Evolutionary conservation across 2,888 invertebrate genomes (phyloP).

Genomic region (Chironomus tentans): DNA sequence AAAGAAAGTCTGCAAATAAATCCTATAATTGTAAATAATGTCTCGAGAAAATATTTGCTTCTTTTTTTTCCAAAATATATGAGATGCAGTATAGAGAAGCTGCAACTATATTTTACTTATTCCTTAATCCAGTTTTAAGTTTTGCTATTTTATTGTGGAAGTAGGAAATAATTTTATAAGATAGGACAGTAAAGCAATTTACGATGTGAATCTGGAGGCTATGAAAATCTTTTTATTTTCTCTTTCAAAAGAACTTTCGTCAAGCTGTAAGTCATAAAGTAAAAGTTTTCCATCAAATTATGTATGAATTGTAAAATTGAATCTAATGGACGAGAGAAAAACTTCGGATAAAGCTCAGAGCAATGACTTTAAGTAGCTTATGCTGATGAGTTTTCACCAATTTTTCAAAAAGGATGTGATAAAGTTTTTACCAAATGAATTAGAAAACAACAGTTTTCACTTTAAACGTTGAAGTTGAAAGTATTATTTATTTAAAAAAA

Average conservation of each 20-base stretch:
- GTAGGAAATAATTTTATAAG: conserved; percentile 5
- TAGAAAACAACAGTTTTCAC: too few species aligned
- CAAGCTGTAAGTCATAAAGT: neutral
- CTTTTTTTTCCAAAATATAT: neutral
- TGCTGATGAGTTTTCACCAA: too few species aligned
- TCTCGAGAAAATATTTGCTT: neutral
- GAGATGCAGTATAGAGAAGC: conserved; percentile 5
- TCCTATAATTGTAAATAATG: conserved; percentile 24
- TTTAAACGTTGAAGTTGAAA: too few species aligned
- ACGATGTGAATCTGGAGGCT: neutral
- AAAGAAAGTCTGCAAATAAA: neutral
- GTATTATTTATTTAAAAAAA: too few species aligned
- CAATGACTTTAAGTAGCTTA: too few species aligned
- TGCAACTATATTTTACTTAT: conserved; percentile 9
- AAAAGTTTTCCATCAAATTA: neutral
- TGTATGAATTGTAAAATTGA: too few species aligned
- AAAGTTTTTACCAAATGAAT: too few species aligned
- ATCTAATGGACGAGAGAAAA: too few species aligned
- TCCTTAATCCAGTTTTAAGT: neutral
- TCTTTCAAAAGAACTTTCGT: neutral
- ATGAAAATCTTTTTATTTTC: neutral
- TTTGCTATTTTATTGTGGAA: neutral
- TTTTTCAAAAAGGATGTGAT: too few species aligned
- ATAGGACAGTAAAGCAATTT: neutral
- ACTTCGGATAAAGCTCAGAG: too few species aligned